Base-by-base conservation (phyloP, 1,140 invertebrate species). In the Drosophila suzukii region DNA sequence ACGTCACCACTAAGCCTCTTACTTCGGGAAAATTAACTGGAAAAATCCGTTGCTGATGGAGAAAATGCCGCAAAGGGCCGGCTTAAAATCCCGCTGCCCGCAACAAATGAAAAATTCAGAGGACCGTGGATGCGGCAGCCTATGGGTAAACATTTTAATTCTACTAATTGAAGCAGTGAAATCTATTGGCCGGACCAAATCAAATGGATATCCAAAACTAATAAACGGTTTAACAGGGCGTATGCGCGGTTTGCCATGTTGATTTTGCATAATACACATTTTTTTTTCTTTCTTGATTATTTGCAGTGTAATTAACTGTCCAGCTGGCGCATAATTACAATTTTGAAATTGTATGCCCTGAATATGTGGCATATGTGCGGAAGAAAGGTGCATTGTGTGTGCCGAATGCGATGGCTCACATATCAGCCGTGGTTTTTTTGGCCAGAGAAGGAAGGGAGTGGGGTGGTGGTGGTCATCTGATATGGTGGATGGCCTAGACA, bases 261-360 rank as follows among this genome's bases (percentile, higher is more conserved):
- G 74, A 76, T 77, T 70, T 67, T 27, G 24, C 51, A 46, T 55
- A 76, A 55, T 55, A 39, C 36, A 60, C 1, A 5, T 46, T 46
- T 46, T 46, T 17, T 47, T 11, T 49, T n/a, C n/a, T n/a, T 67
- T 55, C 24, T 61, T 36, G 24, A 12, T 49, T 70, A 50, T 36
- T 65, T 39, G 10, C 56, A 76, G 72, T 77, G 74, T 77, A 77
- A 77, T 77, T 77, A 77, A 77, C 75, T 61, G 63, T 56, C 30
- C 65, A 57, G 27, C 66, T 24, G 20, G 56, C 49, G 74, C 54
- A 77, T 77, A 77, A 77, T 77, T 77, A 77, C 73, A 77, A 77
- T 70, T 77, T 76, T 58, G 56, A 68, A 61, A 53, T 53, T 51
- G 36, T 65, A 65, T 32, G 32, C 62, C 39, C 24, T 41, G 41